A percentile compares a stretch with the other conserved stretches of the same genome.
phyloP scores from a whole-genome alignment of 2,888 invertebrate genomes.

The Blomia tropicalis region DNA sequence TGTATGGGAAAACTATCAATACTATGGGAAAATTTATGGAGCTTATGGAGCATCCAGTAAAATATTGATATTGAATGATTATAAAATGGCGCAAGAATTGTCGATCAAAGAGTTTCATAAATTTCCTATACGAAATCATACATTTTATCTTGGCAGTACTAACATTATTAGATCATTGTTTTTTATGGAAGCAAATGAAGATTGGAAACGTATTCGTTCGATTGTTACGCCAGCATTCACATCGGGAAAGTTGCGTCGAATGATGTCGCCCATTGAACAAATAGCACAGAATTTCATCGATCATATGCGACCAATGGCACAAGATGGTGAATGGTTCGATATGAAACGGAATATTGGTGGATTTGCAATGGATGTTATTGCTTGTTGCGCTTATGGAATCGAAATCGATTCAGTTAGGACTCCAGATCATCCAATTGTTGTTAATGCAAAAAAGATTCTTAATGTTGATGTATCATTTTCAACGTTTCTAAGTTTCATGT shows the following conservation, averaged over 20 bases:
- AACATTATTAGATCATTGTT: background rate
- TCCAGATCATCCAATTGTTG: slow-evolving; percentile 17
- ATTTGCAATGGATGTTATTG: slow-evolving; percentile 17
- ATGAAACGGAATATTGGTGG: background rate
- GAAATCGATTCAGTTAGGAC: slow-evolving; percentile 12
- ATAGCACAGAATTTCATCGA: background rate
- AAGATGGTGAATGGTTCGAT: slow-evolving; percentile 11
- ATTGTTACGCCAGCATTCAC: slow-evolving; percentile 18
- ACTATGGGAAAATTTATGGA: slow-evolving; percentile 10
- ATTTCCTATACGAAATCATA: slow-evolving; percentile 10
- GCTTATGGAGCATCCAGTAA: background rate
- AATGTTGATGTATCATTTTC: background rate
- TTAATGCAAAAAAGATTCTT: slow-evolving; percentile 16
- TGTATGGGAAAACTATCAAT: background rate
- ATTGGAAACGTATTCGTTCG: slow-evolving; percentile 19
- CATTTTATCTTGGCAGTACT: background rate
- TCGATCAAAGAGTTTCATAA: slow-evolving; percentile 18
- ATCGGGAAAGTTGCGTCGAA: slow-evolving; percentile 17
- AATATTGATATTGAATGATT: slow-evolving; percentile 11
- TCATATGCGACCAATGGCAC: background rate
- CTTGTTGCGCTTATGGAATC: slow-evolving; percentile 14
- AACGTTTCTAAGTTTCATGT: background rate
- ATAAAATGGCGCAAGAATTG: slow-evolving; percentile 10
- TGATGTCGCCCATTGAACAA: slow-evolving; percentile 16
- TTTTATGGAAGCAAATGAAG: slow-evolving; percentile 18